phyloP scores from a whole-genome alignment of 1,140 invertebrate species.

The Globodera ellingtonae region DNA sequence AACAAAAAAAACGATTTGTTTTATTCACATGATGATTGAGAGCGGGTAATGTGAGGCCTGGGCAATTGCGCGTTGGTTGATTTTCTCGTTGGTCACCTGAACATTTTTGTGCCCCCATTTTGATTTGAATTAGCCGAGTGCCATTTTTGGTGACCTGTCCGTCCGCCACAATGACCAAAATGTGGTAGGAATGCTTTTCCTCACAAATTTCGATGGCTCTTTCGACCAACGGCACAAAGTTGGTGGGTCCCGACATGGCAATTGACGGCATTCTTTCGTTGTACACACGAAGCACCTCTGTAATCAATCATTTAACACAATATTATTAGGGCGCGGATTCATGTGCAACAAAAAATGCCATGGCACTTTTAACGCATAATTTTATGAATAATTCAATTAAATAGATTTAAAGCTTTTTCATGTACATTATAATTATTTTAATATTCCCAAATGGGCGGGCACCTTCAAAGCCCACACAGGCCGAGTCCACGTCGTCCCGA shows the following conservation, averaged over 20 bases:
- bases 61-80: constrained; percentile 69
- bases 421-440: neutral
- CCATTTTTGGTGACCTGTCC: constrained; percentile 33
- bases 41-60: constrained; percentile 70
- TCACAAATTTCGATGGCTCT: constrained; percentile 68
- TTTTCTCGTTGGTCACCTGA: constrained; percentile 68
- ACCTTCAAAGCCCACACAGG: constrained; percentile 64
- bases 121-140: neutral
- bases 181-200: constrained; percentile 65
- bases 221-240: constrained; percentile 69
- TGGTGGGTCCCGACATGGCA: constrained; percentile 66
- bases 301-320: neutral
- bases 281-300: constrained; percentile 64
- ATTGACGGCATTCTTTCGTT: constrained; percentile 63
- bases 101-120: neutral
- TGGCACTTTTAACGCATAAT: neutral
- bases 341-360: too few species aligned
- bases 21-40: constrained; percentile 68
- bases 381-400: neutral
- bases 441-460: neutral
- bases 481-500: constrained; percentile 55
- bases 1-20: constrained; percentile 7
- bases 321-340: too few species aligned
- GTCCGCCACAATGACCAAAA: constrained; percentile 61
- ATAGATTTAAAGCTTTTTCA: neutral